A percentile compares a stretch with the other conserved stretches of the same genome.
Evolutionary conservation across 2,113 vertebrate genomes (phyloP).

Genomic region (Synodontis membranacea): DNA sequence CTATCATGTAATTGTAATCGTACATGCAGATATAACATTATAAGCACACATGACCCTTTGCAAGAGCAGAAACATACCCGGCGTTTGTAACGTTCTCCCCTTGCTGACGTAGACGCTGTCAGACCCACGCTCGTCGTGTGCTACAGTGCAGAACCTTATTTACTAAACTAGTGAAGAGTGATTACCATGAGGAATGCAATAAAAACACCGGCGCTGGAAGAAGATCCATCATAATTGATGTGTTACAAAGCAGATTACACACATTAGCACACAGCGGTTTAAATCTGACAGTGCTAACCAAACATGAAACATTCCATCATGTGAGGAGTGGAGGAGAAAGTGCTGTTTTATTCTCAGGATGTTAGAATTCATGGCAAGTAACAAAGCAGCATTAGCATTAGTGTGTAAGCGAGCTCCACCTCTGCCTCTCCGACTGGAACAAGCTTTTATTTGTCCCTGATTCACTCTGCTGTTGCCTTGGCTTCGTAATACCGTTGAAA

Average conservation of each 20-base stretch:
- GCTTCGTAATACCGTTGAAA: neutral
- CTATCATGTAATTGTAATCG: slow-evolving; percentile 18
- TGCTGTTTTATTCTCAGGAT: slow-evolving; percentile 65
- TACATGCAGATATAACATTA: slow-evolving; percentile 3
- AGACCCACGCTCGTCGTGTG: slow-evolving; percentile 56
- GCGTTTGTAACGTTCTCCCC: neutral
- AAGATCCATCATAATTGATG: slow-evolving; percentile 84
- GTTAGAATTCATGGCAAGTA: slow-evolving; percentile 64
- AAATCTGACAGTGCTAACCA: slow-evolving; percentile 79
- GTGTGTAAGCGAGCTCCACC: slow-evolving; percentile 22
- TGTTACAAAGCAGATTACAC: slow-evolving; percentile 85
- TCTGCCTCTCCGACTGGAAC: slow-evolving; percentile 33
- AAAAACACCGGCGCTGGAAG: slow-evolving; percentile 67
- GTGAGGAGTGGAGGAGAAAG: slow-evolving; percentile 43
- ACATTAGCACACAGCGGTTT: slow-evolving; percentile 80
- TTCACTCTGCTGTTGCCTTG: slow-evolving; percentile 38
- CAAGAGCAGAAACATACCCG: slow-evolving; percentile 18
- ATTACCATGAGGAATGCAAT: slow-evolving; percentile 71
- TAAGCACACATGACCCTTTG: neutral
- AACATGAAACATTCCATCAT: slow-evolving; percentile 82
- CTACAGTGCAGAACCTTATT: slow-evolving; percentile 74
- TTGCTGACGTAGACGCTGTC: slow-evolving; percentile 30
- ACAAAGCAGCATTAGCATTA: slow-evolving; percentile 65
- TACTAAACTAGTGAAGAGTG: slow-evolving; percentile 81
- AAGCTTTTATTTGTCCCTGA: slow-evolving; percentile 48